Evolutionary conservation across 2,888 invertebrate species (phyloP).

Genomic region (Pterostichus madidus): DNA sequence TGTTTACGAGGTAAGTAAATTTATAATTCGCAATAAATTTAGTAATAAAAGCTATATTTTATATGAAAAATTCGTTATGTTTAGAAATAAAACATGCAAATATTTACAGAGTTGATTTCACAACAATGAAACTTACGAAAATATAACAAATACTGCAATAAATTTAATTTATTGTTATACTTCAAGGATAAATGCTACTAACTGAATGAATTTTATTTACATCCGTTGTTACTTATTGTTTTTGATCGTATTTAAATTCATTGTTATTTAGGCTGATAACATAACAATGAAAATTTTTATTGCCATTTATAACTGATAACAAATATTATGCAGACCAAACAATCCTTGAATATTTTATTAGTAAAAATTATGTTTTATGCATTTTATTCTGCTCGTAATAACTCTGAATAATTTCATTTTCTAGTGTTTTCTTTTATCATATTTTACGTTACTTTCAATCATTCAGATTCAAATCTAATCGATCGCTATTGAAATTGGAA

Average conservation of each 20-base stretch:
- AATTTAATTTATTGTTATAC: slow-evolving; percentile 27
- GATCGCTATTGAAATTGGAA: no score
- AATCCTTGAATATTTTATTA: slow-evolving; percentile 13
- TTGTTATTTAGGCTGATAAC: slow-evolving; percentile 29
- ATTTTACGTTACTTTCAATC: no score
- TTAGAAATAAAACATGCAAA: slow-evolving; percentile 9
- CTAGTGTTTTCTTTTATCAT: no score
- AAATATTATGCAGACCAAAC: slow-evolving; percentile 7
- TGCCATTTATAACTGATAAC: slow-evolving; percentile 12
- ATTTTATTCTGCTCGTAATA: no score
- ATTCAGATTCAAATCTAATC: no score
- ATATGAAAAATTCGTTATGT: not conserved
- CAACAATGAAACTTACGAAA: slow-evolving; percentile 25
- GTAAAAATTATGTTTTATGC: no score
- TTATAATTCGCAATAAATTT: not conserved
- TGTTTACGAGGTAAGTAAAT: not conserved
- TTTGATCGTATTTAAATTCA: slow-evolving; percentile 26
- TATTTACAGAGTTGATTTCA: slow-evolving; percentile 8
- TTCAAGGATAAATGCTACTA: slow-evolving; percentile 25
- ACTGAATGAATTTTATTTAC: slow-evolving; percentile 28
- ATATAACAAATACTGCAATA: slow-evolving; percentile 27
- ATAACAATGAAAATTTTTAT: slow-evolving; percentile 27
- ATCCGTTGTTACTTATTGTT: slow-evolving; percentile 38
- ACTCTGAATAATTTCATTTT: no score
- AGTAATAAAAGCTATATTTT: not conserved